Base-by-base conservation (phyloP, 2,797 vertebrate genomes). In the Trematocara caparti region DNA sequence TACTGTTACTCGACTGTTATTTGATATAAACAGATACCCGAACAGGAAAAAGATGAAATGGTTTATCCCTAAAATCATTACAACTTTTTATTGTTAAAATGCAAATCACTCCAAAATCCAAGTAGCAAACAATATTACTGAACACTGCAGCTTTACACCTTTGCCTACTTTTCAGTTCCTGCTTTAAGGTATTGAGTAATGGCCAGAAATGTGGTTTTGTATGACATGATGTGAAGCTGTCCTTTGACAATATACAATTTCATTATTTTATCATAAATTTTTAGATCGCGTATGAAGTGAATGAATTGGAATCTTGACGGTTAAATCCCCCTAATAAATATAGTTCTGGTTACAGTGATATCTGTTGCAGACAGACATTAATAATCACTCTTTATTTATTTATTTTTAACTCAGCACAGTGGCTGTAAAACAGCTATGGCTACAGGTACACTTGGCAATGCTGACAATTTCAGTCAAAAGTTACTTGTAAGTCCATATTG, bases 321-420 rank as follows among this genome's bases (percentile, higher is more conserved):
- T 10, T 45, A 27, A 15, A 45, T 10, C 13, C 9, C 38, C 8
- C 40, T 3, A 69, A 69, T 21, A 45, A 21, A 45, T 27, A 17
- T 45, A 9, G 11, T 19, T 38, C 59, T 38, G 59, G 59, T 38
- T 21, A 57, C 53, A 17, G 15, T 30, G 13, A 30, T 55, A 30
- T 8, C 14, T 30, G 51, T 27, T 30, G 53, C 53, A 32, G 15
- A 17, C 14, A 32, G 5, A 57, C 30, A 17, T 57, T 76, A 79
- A 81, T 86, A 80, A 83, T 76, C 64, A 19, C 30, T 80, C 14
- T 78, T 77, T 80, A 73, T 75, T 79, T 36, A 15, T 34, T 32
- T 4, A n/a, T 45, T 53, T 11, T 59, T 1, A 36, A 78, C 45
- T 17, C 21, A 24, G 71, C 21, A 36, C 36, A 64, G 57, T 45